Base-by-base conservation (phyloP, 2,113 vertebrate species). In the Phylloscopus whistleri region DNA sequence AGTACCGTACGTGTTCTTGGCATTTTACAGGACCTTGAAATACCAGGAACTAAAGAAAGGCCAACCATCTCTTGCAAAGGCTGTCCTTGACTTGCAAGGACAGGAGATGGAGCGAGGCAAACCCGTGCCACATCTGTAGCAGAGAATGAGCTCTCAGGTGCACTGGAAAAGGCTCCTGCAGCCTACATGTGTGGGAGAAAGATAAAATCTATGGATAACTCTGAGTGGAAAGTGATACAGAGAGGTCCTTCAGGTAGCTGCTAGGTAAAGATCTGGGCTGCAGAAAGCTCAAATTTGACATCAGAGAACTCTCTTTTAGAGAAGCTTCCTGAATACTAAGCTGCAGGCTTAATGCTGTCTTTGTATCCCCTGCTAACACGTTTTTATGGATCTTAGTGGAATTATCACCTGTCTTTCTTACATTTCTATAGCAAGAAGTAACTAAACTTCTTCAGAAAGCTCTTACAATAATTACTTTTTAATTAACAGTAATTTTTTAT, bases 1-100 rank as follows among this genome's bases (percentile, higher is more conserved):
- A 43, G 15, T n/a, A 27, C 23, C 2, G 2, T 51, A 31, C 0
- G 1, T 39, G 15, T 21, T 63, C 9, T n/a, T 31, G 14, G 31
- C 7, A 3, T 49, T 62, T 51, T 63, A 28, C 81, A 55, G 20
- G 20, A 52, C 37, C 46, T 66, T 31, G 52, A 90, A 66, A 19
- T 44, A 53, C 1, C 12, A 55, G 43, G 22, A 62, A 27, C 37
- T 77, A 13, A 76, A 58, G 41, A 43, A 63, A 67, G 12, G 69
- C 48, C 43, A 26, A 19, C 35, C 3, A 2, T 39, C 24, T 75
- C 13, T 28, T 28, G 60, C 53, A 68, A 19, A 30, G 27, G 23
- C 24, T 75, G 39, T n/a, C 52, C 49, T 60, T 91, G 62, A 14
- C 22, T 87, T 46, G 20, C 10, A 67, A 74, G 64, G 69, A 37